These are phyloP conservation scores for Dendrophyllia cribrosa DNA, from an alignment of 64 coral and sea anemone genomes.

Conservation along the genomic window DNA sequence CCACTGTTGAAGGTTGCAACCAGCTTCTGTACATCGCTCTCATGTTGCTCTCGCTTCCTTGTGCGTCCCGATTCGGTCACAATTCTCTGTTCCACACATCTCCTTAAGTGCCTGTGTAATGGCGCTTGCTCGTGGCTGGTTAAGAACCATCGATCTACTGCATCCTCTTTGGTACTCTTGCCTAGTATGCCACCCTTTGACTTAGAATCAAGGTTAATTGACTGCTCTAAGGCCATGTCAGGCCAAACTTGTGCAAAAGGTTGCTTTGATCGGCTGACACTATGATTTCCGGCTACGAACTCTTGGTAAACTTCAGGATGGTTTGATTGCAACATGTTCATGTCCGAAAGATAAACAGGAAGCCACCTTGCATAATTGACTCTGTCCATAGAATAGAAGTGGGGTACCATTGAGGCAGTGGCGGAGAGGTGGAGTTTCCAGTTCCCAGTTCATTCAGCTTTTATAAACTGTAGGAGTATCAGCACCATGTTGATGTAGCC, in stretches of 20 bases:
- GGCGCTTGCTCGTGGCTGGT: conserved; percentile 9
- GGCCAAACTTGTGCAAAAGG: conserved; percentile 42
- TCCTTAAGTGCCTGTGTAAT: background rate
- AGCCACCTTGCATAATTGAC: conserved; percentile 32
- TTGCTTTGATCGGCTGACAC: conserved; percentile 26
- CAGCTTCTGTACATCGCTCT: too few relatives aligned
- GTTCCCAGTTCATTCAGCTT: conserved; percentile 25
- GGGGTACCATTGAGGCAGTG: background rate
- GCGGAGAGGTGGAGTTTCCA: background rate
- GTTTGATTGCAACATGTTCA: background rate
- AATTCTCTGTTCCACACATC: conserved; percentile 7
- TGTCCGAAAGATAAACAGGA: conserved; percentile 34
- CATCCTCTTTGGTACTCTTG: conserved; percentile 14
- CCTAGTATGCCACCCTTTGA: conserved; percentile 16
- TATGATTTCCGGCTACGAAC: conserved; percentile 3
- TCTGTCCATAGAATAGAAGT: conserved; percentile 18
- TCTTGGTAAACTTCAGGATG: conserved; percentile 17
- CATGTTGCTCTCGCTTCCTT: conserved; percentile 17
- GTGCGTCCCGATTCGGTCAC: conserved; percentile 24
- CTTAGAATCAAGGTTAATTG: conserved; percentile 4
- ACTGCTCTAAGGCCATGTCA: conserved; percentile 50
- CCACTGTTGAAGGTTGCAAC: too few relatives aligned
- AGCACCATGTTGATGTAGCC: conserved; percentile 41
- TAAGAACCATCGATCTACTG: conserved; percentile 22
- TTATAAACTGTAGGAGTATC: conserved; percentile 21